These are phyloP conservation scores for Holothuria scabra DNA, from an alignment of 53 echinoderm and acorn worm species.

Conservation along the genomic window DNA sequence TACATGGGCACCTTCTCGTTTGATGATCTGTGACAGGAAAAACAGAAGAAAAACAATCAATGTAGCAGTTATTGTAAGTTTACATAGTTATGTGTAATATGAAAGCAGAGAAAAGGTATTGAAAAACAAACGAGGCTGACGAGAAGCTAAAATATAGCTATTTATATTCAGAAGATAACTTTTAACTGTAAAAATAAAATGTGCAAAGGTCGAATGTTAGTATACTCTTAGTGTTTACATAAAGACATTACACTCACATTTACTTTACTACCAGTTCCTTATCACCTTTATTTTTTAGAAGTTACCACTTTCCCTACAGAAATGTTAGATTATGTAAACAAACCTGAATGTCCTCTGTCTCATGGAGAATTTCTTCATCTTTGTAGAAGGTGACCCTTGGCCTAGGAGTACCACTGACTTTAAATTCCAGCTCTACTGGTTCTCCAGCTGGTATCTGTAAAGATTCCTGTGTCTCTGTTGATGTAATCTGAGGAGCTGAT, in stretches of 20 bases:
- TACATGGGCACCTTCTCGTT: slow-evolving; percentile 69
- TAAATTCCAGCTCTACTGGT: slow-evolving; percentile 78
- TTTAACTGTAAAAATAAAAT: no score
- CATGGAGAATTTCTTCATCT: slow-evolving; percentile 68
- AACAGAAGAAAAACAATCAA: neutral
- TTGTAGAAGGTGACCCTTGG: slow-evolving; percentile 90
- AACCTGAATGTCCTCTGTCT: slow-evolving; percentile 76
- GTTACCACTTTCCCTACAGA: no score
- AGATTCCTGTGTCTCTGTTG: slow-evolving; percentile 61
- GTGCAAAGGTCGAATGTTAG: no score
- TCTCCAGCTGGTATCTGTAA: slow-evolving; percentile 66
- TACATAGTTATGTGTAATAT: neutral
- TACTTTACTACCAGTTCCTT: no score
- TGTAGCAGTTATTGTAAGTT: neutral
- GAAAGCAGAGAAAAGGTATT: neutral
- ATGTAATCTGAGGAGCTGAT: slow-evolving; percentile 52
- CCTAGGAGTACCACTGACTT: slow-evolving; percentile 76
- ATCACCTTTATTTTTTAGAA: no score
- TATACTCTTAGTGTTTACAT: no score
- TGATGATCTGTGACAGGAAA: slow-evolving; percentile 52
- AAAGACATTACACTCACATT: no score
- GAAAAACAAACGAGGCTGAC: neutral
- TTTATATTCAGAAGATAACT: no score
- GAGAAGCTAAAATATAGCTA: neutral
- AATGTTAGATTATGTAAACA: neutral